These are phyloP conservation scores for Pelmatolapia mariae DNA, from an alignment of 2,113 vertebrate genomes.

Conservation along the genomic window DNA sequence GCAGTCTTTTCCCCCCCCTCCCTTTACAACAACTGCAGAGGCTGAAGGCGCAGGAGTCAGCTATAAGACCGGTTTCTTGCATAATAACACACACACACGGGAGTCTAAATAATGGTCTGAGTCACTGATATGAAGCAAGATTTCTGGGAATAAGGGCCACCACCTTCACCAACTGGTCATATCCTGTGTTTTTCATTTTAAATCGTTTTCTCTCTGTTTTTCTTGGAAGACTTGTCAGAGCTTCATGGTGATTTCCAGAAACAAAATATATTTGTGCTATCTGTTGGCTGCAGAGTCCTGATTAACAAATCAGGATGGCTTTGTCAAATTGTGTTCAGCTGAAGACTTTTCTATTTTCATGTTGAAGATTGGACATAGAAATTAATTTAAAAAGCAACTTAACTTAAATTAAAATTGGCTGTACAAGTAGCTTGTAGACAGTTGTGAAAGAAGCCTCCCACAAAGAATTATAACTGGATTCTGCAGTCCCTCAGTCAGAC, in stretches of 20 bases:
- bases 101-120: neutral
- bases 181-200: neutral
- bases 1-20: neutral
- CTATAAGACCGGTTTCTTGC: neutral
- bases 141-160: neutral
- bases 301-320: neutral
- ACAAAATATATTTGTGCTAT: neutral
- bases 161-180: neutral
- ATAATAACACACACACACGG: neutral
- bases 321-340: neutral
- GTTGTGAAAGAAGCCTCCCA: neutral
- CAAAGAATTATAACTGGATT: neutral
- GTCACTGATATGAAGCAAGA: neutral
- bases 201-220: neutral
- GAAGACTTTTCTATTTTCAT: neutral
- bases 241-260: neutral
- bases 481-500: neutral
- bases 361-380: neutral
- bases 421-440: neutral
- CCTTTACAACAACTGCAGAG: neutral
- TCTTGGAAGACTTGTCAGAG: neutral
- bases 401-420: neutral
- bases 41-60: neutral
- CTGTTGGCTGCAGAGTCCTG: neutral
- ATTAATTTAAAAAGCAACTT: neutral